phyloP scores from a whole-genome alignment of 2,797 vertebrate genomes.

The Synanceia verrucosa region DNA sequence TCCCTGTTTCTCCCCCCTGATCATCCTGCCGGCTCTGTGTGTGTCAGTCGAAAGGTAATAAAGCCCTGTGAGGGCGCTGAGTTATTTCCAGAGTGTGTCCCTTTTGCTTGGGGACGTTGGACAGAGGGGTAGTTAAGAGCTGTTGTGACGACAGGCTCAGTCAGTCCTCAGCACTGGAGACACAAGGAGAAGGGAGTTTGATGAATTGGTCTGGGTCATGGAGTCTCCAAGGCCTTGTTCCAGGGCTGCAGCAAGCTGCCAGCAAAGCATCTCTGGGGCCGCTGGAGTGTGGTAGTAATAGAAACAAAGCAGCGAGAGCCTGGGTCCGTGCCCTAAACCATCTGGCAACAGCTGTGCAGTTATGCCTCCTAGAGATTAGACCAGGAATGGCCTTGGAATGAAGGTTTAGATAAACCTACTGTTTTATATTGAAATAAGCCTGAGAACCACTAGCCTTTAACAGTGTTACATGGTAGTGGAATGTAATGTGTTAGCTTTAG shows the following conservation, averaged over 20 bases:
- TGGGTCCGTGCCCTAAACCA: slow-evolving; percentile 28
- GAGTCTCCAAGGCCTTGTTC: slow-evolving; percentile 54
- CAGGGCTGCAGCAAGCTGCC: slow-evolving; percentile 45
- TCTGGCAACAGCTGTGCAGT: slow-evolving; percentile 34
- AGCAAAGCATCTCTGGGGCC: slow-evolving; percentile 42
- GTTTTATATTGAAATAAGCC: too few relatives aligned
- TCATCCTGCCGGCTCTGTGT: background rate
- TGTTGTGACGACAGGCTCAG: slow-evolving; percentile 16
- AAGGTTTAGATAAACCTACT: background rate
- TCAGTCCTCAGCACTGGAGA: slow-evolving; percentile 33
- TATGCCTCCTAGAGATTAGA: slow-evolving; percentile 13
- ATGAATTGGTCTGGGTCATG: slow-evolving; percentile 62
- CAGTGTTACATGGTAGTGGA: background rate
- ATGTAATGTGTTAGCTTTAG: too few relatives aligned
- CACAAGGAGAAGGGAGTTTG: slow-evolving; percentile 32
- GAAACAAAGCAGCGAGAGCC: slow-evolving; percentile 47
- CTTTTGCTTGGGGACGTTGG: slow-evolving; percentile 32
- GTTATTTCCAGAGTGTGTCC: slow-evolving; percentile 55
- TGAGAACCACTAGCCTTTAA: background rate
- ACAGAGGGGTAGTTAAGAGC: slow-evolving; percentile 37
- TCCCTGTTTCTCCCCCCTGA: background rate
- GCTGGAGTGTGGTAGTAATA: slow-evolving; percentile 40
- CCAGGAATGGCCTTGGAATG: background rate
- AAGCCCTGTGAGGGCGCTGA: slow-evolving; percentile 46
- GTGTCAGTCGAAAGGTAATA: slow-evolving; percentile 45